phyloP scores from a whole-genome alignment of 2,797 vertebrate genomes.

The Staurois parvus region DNA sequence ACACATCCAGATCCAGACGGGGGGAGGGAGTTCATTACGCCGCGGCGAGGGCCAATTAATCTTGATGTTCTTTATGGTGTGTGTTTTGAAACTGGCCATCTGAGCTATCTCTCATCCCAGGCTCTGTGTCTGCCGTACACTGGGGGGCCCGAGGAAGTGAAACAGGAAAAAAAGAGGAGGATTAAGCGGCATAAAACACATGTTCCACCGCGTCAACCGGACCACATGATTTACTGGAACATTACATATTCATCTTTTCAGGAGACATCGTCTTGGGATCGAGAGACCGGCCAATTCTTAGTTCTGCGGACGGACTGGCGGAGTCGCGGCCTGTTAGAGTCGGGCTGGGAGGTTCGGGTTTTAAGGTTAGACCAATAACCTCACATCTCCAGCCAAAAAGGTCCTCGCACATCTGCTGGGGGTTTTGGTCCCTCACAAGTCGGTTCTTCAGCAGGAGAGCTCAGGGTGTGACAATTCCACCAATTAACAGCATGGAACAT shows the following conservation, averaged over 20 bases:
- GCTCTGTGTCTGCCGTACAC: slow-evolving; percentile 49
- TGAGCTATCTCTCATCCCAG: slow-evolving; percentile 58
- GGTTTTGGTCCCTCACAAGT: slow-evolving; percentile 37
- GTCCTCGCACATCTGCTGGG: slow-evolving; percentile 53
- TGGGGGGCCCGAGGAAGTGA: slow-evolving; percentile 44
- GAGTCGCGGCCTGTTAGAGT: slow-evolving; percentile 29
- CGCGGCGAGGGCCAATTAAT: slow-evolving; percentile 36
- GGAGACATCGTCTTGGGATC: slow-evolving; percentile 57
- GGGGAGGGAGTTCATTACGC: slow-evolving; percentile 43
- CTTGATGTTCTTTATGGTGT: slow-evolving; percentile 49
- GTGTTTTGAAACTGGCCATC: slow-evolving; percentile 54
- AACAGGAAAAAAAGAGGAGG: slow-evolving; percentile 55
- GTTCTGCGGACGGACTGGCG: slow-evolving; percentile 35
- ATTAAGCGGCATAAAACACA: slow-evolving; percentile 61
- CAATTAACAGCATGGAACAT: no score
- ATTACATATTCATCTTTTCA: slow-evolving; percentile 61
- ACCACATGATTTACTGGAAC: slow-evolving; percentile 59
- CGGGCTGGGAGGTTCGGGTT: slow-evolving; percentile 53
- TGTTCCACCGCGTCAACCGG: slow-evolving; percentile 55
- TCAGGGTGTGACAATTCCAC: no score
- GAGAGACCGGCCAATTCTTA: slow-evolving; percentile 38
- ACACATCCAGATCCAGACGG: slow-evolving; percentile 21
- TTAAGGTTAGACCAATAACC: slow-evolving; percentile 57
- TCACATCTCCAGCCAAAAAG: slow-evolving; percentile 52
- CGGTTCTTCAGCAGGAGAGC: no score